Evolutionary conservation across 2,113 vertebrate genomes (phyloP).

Genomic region (Bos javanicus): DNA sequence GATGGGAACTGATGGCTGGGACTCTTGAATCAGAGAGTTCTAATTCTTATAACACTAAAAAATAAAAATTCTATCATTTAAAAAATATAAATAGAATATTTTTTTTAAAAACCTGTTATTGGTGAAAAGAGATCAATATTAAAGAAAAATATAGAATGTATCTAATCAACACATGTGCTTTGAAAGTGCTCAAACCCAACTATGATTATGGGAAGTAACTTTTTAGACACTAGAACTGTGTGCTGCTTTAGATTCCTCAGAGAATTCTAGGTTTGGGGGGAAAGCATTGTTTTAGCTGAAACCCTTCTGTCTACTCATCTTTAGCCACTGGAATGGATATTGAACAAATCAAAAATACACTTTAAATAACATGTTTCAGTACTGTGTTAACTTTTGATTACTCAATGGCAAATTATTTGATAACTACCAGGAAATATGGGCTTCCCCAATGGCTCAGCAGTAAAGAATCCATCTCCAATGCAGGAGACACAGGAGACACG

Average conservation of each 20-base stretch:
- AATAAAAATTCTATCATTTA: background rate
- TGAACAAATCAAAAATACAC: background rate
- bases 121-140: background rate
- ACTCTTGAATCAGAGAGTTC: background rate
- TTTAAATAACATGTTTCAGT: background rate
- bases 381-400: background rate
- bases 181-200: background rate
- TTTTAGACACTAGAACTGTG: background rate
- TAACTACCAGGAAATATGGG: background rate
- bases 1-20: background rate
- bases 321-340: background rate
- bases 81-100: background rate
- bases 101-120: background rate
- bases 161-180: background rate
- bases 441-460: background rate
- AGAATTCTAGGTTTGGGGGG: background rate
- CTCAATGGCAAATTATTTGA: background rate
- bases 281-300: background rate
- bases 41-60: background rate
- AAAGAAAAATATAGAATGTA: slow-evolving; percentile 1
- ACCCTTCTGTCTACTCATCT: background rate
- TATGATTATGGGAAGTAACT: background rate
- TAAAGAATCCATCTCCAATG: background rate
- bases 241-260: background rate
- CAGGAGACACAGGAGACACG: background rate